A percentile compares a stretch with the other conserved stretches of the same genome.
Conservation (phyloP, 2,113 vertebrate genomes). For the Mastomys coucha region DNA sequence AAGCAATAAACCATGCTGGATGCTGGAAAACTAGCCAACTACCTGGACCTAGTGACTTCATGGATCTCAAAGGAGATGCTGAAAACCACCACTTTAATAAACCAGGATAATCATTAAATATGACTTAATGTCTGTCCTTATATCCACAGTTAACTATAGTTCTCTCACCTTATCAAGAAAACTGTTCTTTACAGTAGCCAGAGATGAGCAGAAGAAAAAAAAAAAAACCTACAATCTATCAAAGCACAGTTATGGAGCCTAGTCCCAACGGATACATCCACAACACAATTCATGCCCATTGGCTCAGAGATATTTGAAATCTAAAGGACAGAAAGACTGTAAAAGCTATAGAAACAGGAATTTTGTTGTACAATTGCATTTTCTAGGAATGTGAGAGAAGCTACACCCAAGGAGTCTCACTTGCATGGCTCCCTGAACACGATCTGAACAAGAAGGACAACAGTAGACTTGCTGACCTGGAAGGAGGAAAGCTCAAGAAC, state of each 20-base stretch:
- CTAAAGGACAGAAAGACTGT: background rate
- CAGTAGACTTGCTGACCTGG: background rate
- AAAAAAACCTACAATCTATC: background rate
- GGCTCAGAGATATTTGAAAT: background rate
- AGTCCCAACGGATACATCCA: background rate
- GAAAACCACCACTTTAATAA: background rate
- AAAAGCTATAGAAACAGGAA: background rate
- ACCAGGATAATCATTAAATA: background rate
- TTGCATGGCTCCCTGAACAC: background rate
- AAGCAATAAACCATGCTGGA: too few species aligned
- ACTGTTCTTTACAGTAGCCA: background rate
- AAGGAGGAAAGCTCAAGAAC: background rate
- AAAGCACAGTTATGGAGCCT: background rate
- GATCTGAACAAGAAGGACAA: background rate
- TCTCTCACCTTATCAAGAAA: too few species aligned
- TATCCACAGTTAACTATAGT: background rate
- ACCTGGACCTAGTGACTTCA: too few species aligned
- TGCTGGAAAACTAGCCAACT: background rate
- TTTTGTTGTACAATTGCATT: background rate
- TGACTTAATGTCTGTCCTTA: background rate
- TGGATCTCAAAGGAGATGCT: background rate
- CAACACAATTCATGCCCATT: background rate
- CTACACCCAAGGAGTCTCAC: background rate
- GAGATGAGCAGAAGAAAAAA: background rate
- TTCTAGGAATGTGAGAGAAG: too few species aligned